Evolutionary conservation across 2,888 invertebrate genomes (phyloP).

Genomic region (Yponomeuta plumbellus): DNA sequence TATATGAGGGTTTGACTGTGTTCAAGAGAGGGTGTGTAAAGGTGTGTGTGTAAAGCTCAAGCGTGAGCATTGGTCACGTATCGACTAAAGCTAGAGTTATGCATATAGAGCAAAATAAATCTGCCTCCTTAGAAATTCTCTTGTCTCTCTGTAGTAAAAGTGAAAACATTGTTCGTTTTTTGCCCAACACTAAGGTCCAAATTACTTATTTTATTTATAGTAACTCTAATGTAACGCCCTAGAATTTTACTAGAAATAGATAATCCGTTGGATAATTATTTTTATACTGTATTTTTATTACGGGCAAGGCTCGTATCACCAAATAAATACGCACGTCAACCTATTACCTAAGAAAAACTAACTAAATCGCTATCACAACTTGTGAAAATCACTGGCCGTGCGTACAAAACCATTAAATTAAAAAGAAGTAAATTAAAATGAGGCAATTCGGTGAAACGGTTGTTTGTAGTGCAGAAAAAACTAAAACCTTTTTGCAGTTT

Average conservation of each 20-base stretch:
- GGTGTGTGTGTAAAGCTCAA: conserved; percentile 28
- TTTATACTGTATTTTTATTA: too few relatives aligned
- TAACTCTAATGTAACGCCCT: too few relatives aligned
- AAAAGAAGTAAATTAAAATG: conserved; percentile 30
- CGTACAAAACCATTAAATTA: conserved; percentile 35
- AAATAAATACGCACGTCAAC: conserved; percentile 28
- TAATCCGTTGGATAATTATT: too few relatives aligned
- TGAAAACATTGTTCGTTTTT: too few relatives aligned
- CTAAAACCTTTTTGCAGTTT: not conserved
- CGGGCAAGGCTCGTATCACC: too few relatives aligned
- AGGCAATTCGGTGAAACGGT: conserved; percentile 27
- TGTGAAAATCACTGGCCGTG: conserved; percentile 28
- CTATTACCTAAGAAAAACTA: conserved; percentile 29
- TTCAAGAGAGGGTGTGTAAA: not conserved
- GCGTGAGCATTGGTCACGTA: conserved; percentile 73
- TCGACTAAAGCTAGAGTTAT: conserved; percentile 55
- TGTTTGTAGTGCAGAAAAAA: conserved; percentile 3
- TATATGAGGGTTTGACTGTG: too few relatives aligned
- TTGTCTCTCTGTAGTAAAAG: too few relatives aligned
- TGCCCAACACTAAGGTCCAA: too few relatives aligned
- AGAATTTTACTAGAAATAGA: too few relatives aligned
- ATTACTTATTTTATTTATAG: too few relatives aligned
- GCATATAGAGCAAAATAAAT: conserved; percentile 63
- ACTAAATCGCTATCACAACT: not conserved
- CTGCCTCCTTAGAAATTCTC: conserved; percentile 49